Evolutionary conservation across 2,888 invertebrate genomes (phyloP), one percentile per base, ranked within the genome.

Genomic region (Gastracanthus pulcherrimus): DNA sequence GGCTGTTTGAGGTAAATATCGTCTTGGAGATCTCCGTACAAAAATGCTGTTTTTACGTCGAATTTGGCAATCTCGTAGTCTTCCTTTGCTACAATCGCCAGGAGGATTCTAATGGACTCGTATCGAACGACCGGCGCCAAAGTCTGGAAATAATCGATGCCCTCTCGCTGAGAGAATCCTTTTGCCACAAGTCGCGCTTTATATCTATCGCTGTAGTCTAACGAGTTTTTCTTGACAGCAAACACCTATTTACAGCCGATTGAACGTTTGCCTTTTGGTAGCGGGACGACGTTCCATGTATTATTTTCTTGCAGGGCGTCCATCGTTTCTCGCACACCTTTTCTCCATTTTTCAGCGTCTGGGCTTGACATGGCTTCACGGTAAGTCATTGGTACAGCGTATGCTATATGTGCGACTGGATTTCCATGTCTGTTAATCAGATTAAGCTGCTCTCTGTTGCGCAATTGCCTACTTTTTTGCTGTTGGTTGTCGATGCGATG

Each of bases 1-100:
- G 83, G 83, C 29, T 51, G 76, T 23, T 81, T 26, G 74, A 83
- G 60, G 26, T 67, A 83, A 16, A 83, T 76, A 16, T 82, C 77
- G 4, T 76, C 75, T 48, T 76, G 5, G 3, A 76, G 31, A n/a
- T 76, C 66, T 26, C 64, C 69, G 55, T 76, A 19, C 0, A 76
- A 13, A 36, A 76, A 76, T 1, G 67, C 69, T 2, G 69, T 69
- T 41, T 36, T 67, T 6, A 76, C 58, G n/a, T 69, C 69, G 19
- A 72, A 79, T 38, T 51, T 36, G 0, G 16, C 34, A 0, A 64
- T 72, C 26, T 79, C 72, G 34, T 48, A 41, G 36, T 70, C 23
- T 19, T 66, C 31, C 13, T 48, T 31, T n/a, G n/a, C n/a, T n/a
- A n/a, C n/a, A n/a, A n/a, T n/a, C n/a, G n/a, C n/a, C n/a, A n/a